Base-by-base conservation (phyloP, 2,797 vertebrate genomes). In the Poeciliopsis presidionis region DNA sequence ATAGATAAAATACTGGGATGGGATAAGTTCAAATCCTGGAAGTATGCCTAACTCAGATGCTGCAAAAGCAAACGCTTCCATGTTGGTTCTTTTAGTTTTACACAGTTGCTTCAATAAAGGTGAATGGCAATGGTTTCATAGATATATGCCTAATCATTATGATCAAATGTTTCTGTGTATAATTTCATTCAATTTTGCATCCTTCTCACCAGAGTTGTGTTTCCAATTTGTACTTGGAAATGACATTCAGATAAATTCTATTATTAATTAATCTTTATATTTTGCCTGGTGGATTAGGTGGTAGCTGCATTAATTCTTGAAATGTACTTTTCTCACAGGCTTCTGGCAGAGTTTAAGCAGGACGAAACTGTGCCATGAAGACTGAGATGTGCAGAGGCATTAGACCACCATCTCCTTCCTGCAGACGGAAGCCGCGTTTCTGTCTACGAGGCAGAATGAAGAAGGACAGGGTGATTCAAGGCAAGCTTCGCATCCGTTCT, bases 401-500 rank as follows among this genome's bases (percentile, higher is more conserved):
- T 9, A 12, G 80, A 2, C 49, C 86, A 20, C 33, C 79, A n/a
- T 84, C 89, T 1, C 83, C 91, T 7, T 78, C 92, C n/a, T 73
- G 74, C 47, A 86, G 36, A 57, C 88, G 81, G 22, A 93, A 91
- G 87, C 83, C 87, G 28, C 87, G 84, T 43, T 95, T 95, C 80
- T 88, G 86, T 61, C 81, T 96, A 16, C 91, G 81, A 59, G 90
- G 71, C 84, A 93, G 0, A 72, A 94, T 82, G 69, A 95, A 94
- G 86, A 95, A 95, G 74, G 84, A 94, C 47, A 77, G 93, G 0
- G 76, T 86, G 0, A 94, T 97, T 86, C 96, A 93, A 76, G 98
- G 96, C 16, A 96, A 95, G 91, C 96, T 99, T 79, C 97, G 97
- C 78, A 96, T 99, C 88, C 97, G 96, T 82, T 99, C 98, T 0